These are phyloP conservation scores for Corythoichthys haematopterus DNA, from an alignment of 2,113 vertebrate species.

Conservation along the genomic window DNA sequence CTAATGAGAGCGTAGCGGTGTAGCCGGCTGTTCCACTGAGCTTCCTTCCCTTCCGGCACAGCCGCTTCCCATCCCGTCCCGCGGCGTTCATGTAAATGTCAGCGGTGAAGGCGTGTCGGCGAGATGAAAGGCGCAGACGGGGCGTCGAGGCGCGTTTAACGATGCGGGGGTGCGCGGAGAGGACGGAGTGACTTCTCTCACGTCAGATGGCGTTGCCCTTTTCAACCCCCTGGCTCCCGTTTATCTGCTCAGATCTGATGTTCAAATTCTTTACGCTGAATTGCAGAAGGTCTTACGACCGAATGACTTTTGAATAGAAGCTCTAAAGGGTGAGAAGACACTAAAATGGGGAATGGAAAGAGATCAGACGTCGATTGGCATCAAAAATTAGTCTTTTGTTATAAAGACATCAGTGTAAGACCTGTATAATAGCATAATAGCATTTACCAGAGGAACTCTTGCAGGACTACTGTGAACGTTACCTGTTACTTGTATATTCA, in stretches of 20 bases:
- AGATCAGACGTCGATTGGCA: too few relatives aligned
- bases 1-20: neutral
- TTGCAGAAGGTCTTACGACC: neutral
- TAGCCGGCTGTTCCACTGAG: neutral
- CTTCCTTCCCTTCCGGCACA: slow-evolving; percentile 41
- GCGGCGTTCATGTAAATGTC: slow-evolving; percentile 64
- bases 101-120: slow-evolving; percentile 41
- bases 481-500: too few relatives aligned
- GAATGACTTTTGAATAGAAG: neutral
- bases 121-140: slow-evolving; percentile 50
- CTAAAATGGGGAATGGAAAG: too few relatives aligned
- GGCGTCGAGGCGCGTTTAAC: slow-evolving; percentile 33
- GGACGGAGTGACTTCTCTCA: slow-evolving; percentile 20
- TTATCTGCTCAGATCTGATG: slow-evolving; percentile 5
- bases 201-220: slow-evolving; percentile 9
- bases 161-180: slow-evolving; percentile 27
- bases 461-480: too few relatives aligned
- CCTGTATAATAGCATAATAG: too few relatives aligned
- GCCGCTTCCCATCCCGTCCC: slow-evolving; percentile 47
- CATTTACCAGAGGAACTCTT: too few relatives aligned
- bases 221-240: slow-evolving; percentile 18
- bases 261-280: slow-evolving; percentile 3
- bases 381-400: too few relatives aligned
- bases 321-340: neutral
- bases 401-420: too few relatives aligned